Evolutionary conservation across 2,797 vertebrate species (phyloP).

Genomic region (Tarsius wallacei): DNA sequence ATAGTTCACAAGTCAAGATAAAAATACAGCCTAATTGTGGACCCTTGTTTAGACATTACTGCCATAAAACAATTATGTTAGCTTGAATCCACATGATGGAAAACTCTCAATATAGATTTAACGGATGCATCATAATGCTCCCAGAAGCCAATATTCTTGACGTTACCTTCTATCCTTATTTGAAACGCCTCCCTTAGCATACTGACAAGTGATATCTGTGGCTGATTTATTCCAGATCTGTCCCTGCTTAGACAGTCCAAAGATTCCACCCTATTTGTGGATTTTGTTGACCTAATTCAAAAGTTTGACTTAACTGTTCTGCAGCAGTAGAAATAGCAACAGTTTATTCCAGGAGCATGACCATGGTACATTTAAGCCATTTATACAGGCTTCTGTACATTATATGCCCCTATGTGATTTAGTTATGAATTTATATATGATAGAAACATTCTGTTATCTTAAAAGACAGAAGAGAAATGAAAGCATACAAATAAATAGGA

Average conservation of each 20-base stretch:
- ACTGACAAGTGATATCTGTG: slow-evolving; percentile 83
- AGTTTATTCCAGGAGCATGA: slow-evolving; percentile 78
- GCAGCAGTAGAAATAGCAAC: slow-evolving; percentile 73
- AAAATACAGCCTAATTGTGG: slow-evolving; percentile 83
- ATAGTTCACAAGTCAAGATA: slow-evolving; percentile 82
- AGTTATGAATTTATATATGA: neutral
- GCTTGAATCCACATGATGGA: slow-evolving; percentile 81
- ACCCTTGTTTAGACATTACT: slow-evolving; percentile 82
- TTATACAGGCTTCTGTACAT: slow-evolving; percentile 56
- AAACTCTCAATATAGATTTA: slow-evolving; percentile 85
- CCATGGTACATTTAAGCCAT: slow-evolving; percentile 65
- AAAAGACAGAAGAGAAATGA: neutral
- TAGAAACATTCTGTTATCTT: neutral
- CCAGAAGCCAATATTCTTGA: slow-evolving; percentile 71
- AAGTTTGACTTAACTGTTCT: slow-evolving; percentile 83
- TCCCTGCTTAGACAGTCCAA: slow-evolving; percentile 79
- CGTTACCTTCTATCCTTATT: slow-evolving; percentile 61
- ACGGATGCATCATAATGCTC: slow-evolving; percentile 41
- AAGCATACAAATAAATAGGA: neutral
- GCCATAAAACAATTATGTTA: slow-evolving; percentile 78
- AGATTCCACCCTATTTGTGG: slow-evolving; percentile 87
- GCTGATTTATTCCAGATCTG: slow-evolving; percentile 84
- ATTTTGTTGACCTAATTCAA: slow-evolving; percentile 87
- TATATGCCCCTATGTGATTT: neutral
- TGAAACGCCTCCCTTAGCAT: slow-evolving; percentile 57